These are phyloP conservation scores for Bactericera cockerelli DNA, from an alignment of 1,140 invertebrate species.

Conservation along the genomic window DNA sequence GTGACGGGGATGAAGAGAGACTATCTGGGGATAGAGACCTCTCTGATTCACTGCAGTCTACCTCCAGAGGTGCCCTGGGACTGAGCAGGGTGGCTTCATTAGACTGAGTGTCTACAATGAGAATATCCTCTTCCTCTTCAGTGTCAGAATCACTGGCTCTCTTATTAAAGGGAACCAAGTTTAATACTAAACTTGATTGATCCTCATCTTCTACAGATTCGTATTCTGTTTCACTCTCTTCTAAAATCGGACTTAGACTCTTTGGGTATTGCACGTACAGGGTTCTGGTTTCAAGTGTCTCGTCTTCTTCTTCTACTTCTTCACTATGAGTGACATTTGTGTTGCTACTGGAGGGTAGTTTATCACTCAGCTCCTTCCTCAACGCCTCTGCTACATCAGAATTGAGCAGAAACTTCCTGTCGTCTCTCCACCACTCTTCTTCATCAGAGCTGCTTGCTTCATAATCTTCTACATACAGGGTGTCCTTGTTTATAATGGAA, in stretches of 20 bases:
- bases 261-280: constrained; percentile 23
- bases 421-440: constrained; percentile 11
- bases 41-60: background rate
- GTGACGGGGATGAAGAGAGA: constrained; percentile 18
- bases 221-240: constrained; percentile 31
- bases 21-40: constrained; percentile 21
- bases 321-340: background rate
- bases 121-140: constrained; percentile 32
- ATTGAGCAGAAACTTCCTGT: constrained; percentile 10
- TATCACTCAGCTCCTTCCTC: constrained; percentile 48
- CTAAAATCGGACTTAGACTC: constrained; percentile 44
- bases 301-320: constrained; percentile 24
- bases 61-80: background rate
- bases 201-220: background rate
- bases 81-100: constrained; percentile 31
- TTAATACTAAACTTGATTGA: constrained; percentile 1
- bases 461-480: background rate
- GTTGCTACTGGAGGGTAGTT: constrained; percentile 34
- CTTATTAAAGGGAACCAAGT: background rate
- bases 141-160: background rate
- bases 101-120: constrained; percentile 37
- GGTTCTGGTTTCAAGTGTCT: constrained; percentile 21
- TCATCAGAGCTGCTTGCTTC: constrained; percentile 10
- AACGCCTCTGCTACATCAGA: constrained; percentile 31
- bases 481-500: background rate